Evolutionary conservation across 92 coral and sea anemone genomes (phyloP), one percentile per base, ranked within the genome.

Genomic region (Metridium senile): DNA sequence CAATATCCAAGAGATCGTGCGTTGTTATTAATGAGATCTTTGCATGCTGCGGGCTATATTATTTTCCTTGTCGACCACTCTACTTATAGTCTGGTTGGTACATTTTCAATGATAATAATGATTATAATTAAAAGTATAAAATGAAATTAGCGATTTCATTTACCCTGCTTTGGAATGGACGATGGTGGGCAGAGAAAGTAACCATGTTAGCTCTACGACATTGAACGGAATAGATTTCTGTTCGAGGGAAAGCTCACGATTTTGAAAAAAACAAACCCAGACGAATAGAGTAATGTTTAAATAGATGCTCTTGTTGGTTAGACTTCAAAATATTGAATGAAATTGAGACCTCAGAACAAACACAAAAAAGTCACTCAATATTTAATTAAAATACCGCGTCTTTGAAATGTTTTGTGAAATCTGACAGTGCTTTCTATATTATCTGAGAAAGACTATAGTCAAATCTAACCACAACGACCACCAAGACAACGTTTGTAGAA

Each of bases 251-350:
- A n/a, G n/a, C n/a, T n/a, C n/a, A n/a, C n/a, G n/a, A n/a, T n/a
- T n/a, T n/a, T n/a, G n/a, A n/a, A n/a, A n/a, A n/a, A n/a, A n/a
- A n/a, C n/a, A n/a, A n/a, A n/a, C n/a, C n/a, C n/a, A n/a, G n/a
- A n/a, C n/a, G n/a, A n/a, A n/a, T n/a, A 31, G 20, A 63, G 31
- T 23, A 3, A 31, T 16, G 11, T 1, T 63, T 28, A 27, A 63
- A 63, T 63, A 27, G 28, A 29, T 63, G 27, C 69, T 28, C 28
- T n/a, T 63, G 7, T 26, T 4, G 7, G 6, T 63, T 19, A 7
- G 8, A 59, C 69, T 10, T 26, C 32, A 29, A 63, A 63, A 63
- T 31, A 63, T 63, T 63, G 69, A n/a, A 63, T 63, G n/a, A 63
- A 63, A 31, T 17, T 11, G 69, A 63, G 39, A 28, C 45, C 69